Evolutionary conservation across 2,113 vertebrate genomes (phyloP), one percentile per base, ranked within the genome.

Genomic region (Cynocephalus volans): DNA sequence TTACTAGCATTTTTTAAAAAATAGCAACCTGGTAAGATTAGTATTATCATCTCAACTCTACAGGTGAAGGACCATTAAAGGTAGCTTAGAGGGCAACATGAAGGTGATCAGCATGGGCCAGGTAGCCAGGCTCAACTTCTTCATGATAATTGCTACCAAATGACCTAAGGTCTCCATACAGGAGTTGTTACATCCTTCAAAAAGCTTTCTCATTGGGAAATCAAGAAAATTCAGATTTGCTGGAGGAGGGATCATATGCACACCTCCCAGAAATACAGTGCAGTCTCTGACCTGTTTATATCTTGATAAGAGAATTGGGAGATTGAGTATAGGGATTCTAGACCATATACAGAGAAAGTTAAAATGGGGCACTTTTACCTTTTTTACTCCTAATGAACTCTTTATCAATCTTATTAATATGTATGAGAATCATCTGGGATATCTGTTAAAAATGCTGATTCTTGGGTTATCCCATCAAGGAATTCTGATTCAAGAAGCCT

Each of bases 401-500:
- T 64, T 91, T 70, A 41, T 58, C 60, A 45, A 33, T 12, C 54
- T 65, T 70, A 77, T 31, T 60, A 69, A 69, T 65, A 69, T 24
- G 23, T 17, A 45, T 52, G 64, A 91, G 62, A 88, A 23, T 88
- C 12, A 86, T 52, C 19, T 90, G 7, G 7, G 8, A 6, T 50
- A 65, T 73, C 48, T 86, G 19, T 81, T 94, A 45, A 67, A 90
- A 96, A 77, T 52, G 54, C 48, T 88, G 64, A 67, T 83, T 96
- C 41, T 90, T 76, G 33, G 80, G 33, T 48, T 31, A 83, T 19
- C 60, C 31, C 5, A 23, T 81, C 54, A 83, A 62, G 52, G 26
- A 52, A 91, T 85, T 54, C 62, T 88, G 69, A 79, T 33, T 85
- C 18, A 80, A 8, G 45, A 90, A 94, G 58, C 28, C 60, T 86